These are phyloP conservation scores for Aporophyla lueneburgensis DNA, from an alignment of 2,888 invertebrate species.

Conservation along the genomic window DNA sequence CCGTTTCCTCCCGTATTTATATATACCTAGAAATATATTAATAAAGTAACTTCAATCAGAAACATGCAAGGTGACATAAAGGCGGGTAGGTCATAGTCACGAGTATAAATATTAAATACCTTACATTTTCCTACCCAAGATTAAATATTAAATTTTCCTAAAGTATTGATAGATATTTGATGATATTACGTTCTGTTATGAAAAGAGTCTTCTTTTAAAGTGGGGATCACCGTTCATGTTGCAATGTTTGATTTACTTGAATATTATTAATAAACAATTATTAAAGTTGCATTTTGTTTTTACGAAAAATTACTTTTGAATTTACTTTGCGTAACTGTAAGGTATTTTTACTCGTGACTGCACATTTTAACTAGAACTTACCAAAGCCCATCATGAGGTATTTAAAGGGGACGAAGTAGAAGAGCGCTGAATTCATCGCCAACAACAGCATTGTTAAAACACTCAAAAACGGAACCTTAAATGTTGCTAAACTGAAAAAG, in stretches of 20 bases:
- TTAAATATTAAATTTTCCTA: neutral
- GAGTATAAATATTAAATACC: neutral
- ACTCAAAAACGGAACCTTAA: slow-evolving; percentile 85
- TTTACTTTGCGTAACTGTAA: neutral
- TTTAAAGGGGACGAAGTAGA: slow-evolving; percentile 82
- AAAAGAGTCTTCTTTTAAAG: no score
- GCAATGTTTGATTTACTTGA: no score
- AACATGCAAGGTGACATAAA: neutral
- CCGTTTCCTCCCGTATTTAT: slow-evolving; percentile 84
- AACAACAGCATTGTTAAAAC: slow-evolving; percentile 80
- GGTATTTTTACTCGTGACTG: neutral
- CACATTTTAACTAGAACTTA: slow-evolving; percentile 67
- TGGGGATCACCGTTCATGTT: no score
- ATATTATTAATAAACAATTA: no score
- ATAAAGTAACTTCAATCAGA: neutral
- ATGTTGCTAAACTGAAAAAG: slow-evolving; percentile 83
- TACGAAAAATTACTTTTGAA: neutral
- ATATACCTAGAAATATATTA: slow-evolving; percentile 75
- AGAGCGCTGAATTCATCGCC: slow-evolving; percentile 69
- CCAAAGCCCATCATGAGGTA: slow-evolving; percentile 84
- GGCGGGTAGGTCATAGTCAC: neutral
- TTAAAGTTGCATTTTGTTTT: no score
- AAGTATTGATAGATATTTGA: neutral
- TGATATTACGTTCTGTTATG: neutral
- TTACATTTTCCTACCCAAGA: neutral